These are phyloP conservation scores for Digitonthophagus gazella DNA, from an alignment of 2,888 invertebrate genomes.

Conservation along the genomic window DNA sequence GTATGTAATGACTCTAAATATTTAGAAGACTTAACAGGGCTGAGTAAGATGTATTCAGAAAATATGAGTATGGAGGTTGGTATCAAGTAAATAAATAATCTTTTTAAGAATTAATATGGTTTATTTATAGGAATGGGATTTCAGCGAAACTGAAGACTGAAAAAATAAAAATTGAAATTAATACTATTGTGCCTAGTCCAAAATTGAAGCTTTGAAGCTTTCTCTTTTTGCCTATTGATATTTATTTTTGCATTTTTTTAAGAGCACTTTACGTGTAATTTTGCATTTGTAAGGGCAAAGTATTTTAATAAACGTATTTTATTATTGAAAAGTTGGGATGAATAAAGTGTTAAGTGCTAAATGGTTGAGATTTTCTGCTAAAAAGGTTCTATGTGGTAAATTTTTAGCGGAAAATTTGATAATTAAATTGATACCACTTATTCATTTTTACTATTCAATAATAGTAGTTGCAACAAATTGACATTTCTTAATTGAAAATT, in stretches of 20 bases:
- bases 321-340: too few relatives aligned
- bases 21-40: constrained; percentile 83
- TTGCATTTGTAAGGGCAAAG: too few relatives aligned
- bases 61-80: constrained; percentile 30
- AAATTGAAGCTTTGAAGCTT: neutral
- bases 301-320: too few relatives aligned
- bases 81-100: neutral
- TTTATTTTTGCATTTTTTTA: neutral
- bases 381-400: too few relatives aligned
- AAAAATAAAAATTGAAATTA: constrained; percentile 6
- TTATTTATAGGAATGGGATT: constrained; percentile 40
- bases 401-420: too few relatives aligned
- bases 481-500: too few relatives aligned
- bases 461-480: too few relatives aligned
- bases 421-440: too few relatives aligned
- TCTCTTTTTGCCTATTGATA: neutral
- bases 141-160: constrained; percentile 36
- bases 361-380: too few relatives aligned
- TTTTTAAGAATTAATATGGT: constrained; percentile 11
- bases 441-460: too few relatives aligned
- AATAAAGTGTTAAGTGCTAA: too few relatives aligned
- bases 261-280: too few relatives aligned
- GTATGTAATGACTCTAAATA: constrained; percentile 79
- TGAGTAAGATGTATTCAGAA: constrained; percentile 61
- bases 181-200: neutral